phyloP scores from a whole-genome alignment of 2,888 invertebrate species.

The Macaria notata region DNA sequence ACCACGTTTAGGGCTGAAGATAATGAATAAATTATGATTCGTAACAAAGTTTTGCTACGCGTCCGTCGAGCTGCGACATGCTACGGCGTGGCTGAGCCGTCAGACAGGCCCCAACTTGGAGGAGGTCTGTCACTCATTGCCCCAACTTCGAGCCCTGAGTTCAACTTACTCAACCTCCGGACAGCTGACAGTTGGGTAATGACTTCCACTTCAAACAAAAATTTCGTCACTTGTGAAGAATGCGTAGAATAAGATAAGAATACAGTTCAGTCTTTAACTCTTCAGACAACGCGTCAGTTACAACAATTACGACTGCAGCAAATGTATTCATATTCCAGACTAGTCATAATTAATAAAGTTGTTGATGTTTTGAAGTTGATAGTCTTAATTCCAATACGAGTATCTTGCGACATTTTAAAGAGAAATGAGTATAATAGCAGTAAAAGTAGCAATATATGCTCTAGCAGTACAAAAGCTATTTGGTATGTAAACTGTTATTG shows the following conservation, averaged over 20 bases:
- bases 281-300: no score
- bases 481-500: no score
- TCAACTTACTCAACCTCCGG: constrained; percentile 41
- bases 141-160: constrained; percentile 44
- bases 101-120: constrained; percentile 41
- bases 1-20: no score
- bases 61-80: constrained; percentile 15
- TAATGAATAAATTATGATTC: background rate
- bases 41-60: constrained; percentile 10
- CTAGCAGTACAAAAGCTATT: no score
- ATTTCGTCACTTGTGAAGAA: constrained; percentile 30
- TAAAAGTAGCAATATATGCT: no score
- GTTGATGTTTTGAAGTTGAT: no score
- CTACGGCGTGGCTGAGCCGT: constrained; percentile 24
- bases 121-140: constrained; percentile 57
- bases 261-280: constrained; percentile 10
- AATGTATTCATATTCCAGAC: no score
- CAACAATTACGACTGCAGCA: no score
- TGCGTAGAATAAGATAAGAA: constrained; percentile 23
- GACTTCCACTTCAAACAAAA: constrained; percentile 59
- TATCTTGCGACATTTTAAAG: no score
- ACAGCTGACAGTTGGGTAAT: constrained; percentile 66
- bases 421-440: no score
- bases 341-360: no score
- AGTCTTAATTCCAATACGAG: no score